Conservation (phyloP, 2,888 invertebrate genomes). For the Drosophila algonquin region DNA sequence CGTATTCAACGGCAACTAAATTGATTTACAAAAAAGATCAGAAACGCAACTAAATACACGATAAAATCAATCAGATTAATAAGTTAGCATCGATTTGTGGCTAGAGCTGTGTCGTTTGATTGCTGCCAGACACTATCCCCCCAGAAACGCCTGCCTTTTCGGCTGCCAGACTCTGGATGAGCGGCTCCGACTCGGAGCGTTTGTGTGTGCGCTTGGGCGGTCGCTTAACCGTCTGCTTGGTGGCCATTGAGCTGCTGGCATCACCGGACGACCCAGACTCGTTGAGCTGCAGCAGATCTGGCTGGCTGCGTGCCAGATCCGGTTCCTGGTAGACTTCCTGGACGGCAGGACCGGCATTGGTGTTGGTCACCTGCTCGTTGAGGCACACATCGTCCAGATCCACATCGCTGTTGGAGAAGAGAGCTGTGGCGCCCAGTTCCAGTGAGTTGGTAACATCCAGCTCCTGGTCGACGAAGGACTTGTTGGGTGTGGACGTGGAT, state of each 20-base stretch:
- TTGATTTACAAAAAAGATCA: constrained; percentile 11
- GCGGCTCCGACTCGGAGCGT: constrained; percentile 84
- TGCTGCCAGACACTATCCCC: constrained; percentile 32
- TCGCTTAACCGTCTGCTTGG: constrained; percentile 57
- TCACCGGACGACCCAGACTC: constrained; percentile 42
- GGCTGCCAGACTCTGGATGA: constrained; percentile 68
- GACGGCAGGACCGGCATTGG: constrained; percentile 43
- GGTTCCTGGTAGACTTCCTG: constrained; percentile 78
- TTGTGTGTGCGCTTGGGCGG: constrained; percentile 81
- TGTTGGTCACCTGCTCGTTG: constrained; percentile 88
- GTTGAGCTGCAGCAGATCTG: constrained; percentile 77
- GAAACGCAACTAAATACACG: constrained; percentile 37
- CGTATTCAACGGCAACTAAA: constrained; percentile 9
- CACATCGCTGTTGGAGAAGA: constrained; percentile 94
- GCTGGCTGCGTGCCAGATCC: constrained; percentile 83
- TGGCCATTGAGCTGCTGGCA: constrained; percentile 9
- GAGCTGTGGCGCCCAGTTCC: constrained; percentile 89
- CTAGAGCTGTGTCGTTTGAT: constrained; percentile 64
- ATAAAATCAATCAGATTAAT: constrained; percentile 19
- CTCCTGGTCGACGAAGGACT: constrained; percentile 65
- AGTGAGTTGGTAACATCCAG: constrained; percentile 81
- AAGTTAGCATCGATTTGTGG: constrained; percentile 45
- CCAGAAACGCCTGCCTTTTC: constrained; percentile 40
- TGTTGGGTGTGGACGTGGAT: constrained; percentile 74
- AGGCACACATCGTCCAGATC: constrained; percentile 92